Evolutionary conservation across 2,888 invertebrate genomes (phyloP).

Genomic region (Caenorhabditis sulstoni): DNA sequence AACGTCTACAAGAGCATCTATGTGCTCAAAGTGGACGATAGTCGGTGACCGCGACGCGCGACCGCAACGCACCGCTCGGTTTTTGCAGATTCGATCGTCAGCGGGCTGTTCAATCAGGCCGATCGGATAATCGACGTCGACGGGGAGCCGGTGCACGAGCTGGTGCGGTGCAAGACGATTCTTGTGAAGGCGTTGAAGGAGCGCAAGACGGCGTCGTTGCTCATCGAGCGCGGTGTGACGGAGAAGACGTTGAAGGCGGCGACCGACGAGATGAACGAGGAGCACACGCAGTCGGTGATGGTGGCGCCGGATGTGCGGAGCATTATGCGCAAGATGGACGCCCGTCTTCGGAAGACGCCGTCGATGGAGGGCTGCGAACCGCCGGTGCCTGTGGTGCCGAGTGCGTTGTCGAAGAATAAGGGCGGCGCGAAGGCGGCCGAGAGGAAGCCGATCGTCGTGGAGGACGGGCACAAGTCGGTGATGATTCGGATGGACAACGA

Average conservation of each 20-base stretch:
- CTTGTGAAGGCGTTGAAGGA: conserved; percentile 51
- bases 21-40: conserved; percentile 53
- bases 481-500: conserved; percentile 59
- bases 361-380: conserved; percentile 6
- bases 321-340: conserved; percentile 50
- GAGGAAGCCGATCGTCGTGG: conserved; percentile 33
- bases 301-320: conserved; percentile 53
- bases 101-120: conserved; percentile 47
- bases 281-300: conserved; percentile 47
- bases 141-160: conserved; percentile 39
- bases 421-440: conserved; percentile 8
- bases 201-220: conserved; percentile 28
- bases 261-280: conserved; percentile 54
- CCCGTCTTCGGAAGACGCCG: conserved; percentile 34
- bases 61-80: neutral
- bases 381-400: conserved; percentile 11
- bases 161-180: conserved; percentile 40
- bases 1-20: conserved; percentile 48
- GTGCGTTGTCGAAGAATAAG: conserved; percentile 45
- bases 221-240: conserved; percentile 50
- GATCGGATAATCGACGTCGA: conserved; percentile 58
- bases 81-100: conserved; percentile 54
- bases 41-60: conserved; percentile 7
- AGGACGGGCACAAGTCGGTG: conserved; percentile 56
- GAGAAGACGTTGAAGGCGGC: conserved; percentile 46